These are phyloP conservation scores for Ichneumoninae sp. DNA, from an alignment of 2,888 invertebrate species.

Conservation along the genomic window DNA sequence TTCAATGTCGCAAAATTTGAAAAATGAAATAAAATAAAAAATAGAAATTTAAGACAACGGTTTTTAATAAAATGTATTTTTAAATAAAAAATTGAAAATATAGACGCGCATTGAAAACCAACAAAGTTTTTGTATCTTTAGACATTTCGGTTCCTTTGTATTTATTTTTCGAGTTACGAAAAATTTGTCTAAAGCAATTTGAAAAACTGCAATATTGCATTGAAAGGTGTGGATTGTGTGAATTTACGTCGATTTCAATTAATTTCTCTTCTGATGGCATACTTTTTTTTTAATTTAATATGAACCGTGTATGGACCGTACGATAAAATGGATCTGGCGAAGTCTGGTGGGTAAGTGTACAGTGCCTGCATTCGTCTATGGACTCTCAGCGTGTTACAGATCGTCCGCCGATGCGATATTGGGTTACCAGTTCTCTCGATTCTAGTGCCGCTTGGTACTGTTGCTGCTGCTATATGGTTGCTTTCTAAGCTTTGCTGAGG, in stretches of 20 bases:
- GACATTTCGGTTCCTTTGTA: background rate
- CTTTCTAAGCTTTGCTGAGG: conserved; percentile 29
- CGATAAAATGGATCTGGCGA: conserved; percentile 7
- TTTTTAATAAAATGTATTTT: background rate
- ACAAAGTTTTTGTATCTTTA: background rate
- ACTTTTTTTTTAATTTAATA: background rate
- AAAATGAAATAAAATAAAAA: background rate
- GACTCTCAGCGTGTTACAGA: conserved; percentile 20
- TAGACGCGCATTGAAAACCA: too few relatives aligned
- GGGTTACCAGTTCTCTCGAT: conserved; percentile 20
- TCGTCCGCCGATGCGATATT: conserved; percentile 28
- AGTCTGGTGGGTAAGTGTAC: background rate
- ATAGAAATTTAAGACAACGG: background rate
- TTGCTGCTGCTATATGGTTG: conserved; percentile 25
- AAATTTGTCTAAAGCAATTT: too few relatives aligned
- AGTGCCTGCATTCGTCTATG: background rate
- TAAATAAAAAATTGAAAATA: background rate
- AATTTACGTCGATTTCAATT: background rate
- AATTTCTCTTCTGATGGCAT: background rate
- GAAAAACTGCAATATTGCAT: too few relatives aligned
- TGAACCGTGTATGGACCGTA: background rate
- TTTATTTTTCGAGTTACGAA: too few relatives aligned
- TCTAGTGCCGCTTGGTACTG: background rate
- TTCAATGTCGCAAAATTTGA: background rate
- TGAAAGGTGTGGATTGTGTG: too few relatives aligned